A percentile compares a stretch with the other conserved stretches of the same genome.
Conservation (phyloP, 1,140 invertebrate species). For the Ruditapes philippinarum region DNA sequence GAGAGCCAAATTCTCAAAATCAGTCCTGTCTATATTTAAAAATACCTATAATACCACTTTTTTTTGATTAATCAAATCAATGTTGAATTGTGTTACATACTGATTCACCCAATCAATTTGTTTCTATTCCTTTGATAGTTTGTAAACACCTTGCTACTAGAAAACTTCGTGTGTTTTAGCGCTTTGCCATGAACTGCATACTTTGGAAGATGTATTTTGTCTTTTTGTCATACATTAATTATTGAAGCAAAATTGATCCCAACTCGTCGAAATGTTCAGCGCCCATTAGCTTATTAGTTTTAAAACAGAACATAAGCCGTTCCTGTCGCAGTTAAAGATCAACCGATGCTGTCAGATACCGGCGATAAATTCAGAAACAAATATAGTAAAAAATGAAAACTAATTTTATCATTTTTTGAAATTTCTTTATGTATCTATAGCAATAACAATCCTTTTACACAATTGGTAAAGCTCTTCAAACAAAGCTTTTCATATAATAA, state of each 20-base stretch:
- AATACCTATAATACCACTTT: conserved; percentile 11
- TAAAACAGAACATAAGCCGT: neutral
- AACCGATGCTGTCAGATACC: neutral
- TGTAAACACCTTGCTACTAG: neutral
- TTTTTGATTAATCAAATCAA: conserved; percentile 22
- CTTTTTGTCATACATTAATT: conserved; percentile 53
- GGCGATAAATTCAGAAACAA: neutral
- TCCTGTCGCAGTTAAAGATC: neutral
- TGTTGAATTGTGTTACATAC: conserved; percentile 16
- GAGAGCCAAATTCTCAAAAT: too few relatives aligned
- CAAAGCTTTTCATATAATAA: too few relatives aligned
- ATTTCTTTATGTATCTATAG: too few relatives aligned
- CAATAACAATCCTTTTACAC: too few relatives aligned
- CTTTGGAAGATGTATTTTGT: conserved; percentile 6
- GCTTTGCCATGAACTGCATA: conserved; percentile 38
- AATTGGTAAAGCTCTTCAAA: too few relatives aligned
- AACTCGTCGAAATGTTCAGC: conserved; percentile 13
- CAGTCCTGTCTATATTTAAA: neutral
- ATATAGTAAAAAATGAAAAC: neutral
- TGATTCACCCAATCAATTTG: conserved; percentile 39
- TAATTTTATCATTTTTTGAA: neutral
- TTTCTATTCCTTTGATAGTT: conserved; percentile 34
- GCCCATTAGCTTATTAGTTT: conserved; percentile 64
- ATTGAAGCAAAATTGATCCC: conserved; percentile 28
- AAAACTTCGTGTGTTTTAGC: conserved; percentile 1